Base-by-base conservation (phyloP, 1,140 invertebrate genomes). In the Macrosteles quadrilineatus region DNA sequence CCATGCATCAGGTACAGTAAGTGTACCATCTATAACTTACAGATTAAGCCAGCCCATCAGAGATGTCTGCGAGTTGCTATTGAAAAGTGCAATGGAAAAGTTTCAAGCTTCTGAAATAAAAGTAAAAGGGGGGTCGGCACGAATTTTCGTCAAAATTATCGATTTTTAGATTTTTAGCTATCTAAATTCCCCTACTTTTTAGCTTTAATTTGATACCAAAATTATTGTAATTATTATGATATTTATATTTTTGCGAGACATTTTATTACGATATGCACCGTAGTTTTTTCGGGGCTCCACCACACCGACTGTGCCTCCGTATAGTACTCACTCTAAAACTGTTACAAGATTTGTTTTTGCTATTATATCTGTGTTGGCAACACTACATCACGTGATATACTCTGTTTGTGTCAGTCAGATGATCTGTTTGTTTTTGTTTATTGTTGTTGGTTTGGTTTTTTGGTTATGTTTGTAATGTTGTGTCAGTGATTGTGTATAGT, bases 331-430 rank as follows among this genome's bases (percentile, higher is more conserved):
- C 23, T 55, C 23, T 25, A 55, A 19, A 55, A 55, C 23, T 25
- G 17, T 17, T 55, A 19, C 9, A 55, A 40, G 36, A 40, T 40
- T 25, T 21, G 6, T 55, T 55, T 55, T 55, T 4, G 6, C 6
- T 55, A 19, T 55, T 17, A 55, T 55, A 55, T 6, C 17, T 25
- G 50, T 19, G 17, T 55, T 55, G 17, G 17, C 23, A 55, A 19
- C 17, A 25, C 50, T 55, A 6, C 50, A 25, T 25, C 17, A 55
- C 9, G 4, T 19, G 23, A 11, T 9, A 55, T 55, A 55, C 23
- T 19, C 19, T 55, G 50, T 9, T 55, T 55, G 50, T 55, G 17
- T 55, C 23, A 55, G 17, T 55, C 50, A 19, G 50, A 55, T 55
- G 17, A 25, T 55, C 50, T 55, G 50, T 25, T 17, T 25, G 9